Evolutionary conservation across 1,140 invertebrate species (phyloP).

Genomic region (Drusus annulatus): DNA sequence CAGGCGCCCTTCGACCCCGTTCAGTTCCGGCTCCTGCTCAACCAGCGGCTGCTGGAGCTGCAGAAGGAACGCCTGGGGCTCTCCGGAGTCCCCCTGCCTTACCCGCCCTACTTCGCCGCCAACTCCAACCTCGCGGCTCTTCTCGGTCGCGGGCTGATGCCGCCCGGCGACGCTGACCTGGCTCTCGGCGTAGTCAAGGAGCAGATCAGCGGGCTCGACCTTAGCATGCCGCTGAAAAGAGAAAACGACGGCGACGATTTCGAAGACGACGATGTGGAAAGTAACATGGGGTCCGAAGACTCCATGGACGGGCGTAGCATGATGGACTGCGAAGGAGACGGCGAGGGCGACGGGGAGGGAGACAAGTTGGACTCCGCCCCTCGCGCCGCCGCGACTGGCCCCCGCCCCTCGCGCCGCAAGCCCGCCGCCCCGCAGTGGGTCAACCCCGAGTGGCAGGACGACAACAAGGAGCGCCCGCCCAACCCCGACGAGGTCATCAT

Average conservation of each 20-base stretch:
- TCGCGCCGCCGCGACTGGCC: conserved; percentile 71
- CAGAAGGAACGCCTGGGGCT: conserved; percentile 86
- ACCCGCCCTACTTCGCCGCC: conserved; percentile 82
- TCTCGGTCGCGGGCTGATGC: conserved; percentile 76
- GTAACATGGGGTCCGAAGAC: conserved; percentile 85
- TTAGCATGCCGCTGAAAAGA: conserved; percentile 86
- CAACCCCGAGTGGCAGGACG: conserved; percentile 91
- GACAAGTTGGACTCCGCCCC: conserved; percentile 66
- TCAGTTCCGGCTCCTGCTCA: conserved; percentile 89
- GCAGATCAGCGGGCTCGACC: conserved; percentile 83
- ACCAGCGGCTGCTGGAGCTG: conserved; percentile 88
- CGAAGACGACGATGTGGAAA: conserved; percentile 82
- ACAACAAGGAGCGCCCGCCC: conserved; percentile 72
- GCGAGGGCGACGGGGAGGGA: conserved; percentile 77
- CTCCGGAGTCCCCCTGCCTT: conserved; percentile 80
- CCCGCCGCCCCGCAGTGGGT: conserved; percentile 97
- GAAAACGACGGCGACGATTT: conserved; percentile 83
- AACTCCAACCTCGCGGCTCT: conserved; percentile 82
- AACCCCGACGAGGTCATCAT: conserved; percentile 87
- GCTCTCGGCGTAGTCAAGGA: conserved; percentile 78
- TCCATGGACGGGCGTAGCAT: conserved; percentile 72
- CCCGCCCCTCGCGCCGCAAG: conserved; percentile 83
- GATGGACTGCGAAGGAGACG: conserved; percentile 69
- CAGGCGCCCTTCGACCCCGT: conserved; percentile 88
- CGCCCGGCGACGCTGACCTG: conserved; percentile 70